A percentile compares a stretch with the other conserved stretches of the same genome.
Evolutionary conservation across 1,140 invertebrate genomes (phyloP).

Genomic region (Tachypleus tridentatus): DNA sequence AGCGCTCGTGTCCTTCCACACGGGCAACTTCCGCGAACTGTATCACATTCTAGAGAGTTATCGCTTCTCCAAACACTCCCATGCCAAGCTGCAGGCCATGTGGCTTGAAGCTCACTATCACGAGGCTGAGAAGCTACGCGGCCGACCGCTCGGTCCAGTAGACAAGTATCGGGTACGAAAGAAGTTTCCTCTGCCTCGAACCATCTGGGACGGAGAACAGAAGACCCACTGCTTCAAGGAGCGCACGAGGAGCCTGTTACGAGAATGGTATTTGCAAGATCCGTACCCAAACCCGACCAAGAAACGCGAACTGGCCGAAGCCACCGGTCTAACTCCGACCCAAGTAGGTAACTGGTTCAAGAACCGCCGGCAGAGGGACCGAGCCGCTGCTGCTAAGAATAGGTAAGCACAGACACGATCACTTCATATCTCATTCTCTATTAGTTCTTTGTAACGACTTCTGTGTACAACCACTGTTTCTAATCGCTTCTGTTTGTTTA

Average conservation of each 20-base stretch:
- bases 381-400: slow-evolving; percentile 80
- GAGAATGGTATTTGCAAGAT: slow-evolving; percentile 54
- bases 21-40: slow-evolving; percentile 78
- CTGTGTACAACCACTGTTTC: too few species aligned
- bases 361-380: slow-evolving; percentile 84
- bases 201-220: slow-evolving; percentile 98
- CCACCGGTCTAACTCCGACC: slow-evolving; percentile 75
- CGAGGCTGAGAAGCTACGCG: slow-evolving; percentile 88
- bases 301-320: slow-evolving; percentile 73
- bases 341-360: slow-evolving; percentile 98
- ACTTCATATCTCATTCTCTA: too few species aligned
- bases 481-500: too few species aligned
- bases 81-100: slow-evolving; percentile 73
- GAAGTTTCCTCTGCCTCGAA: slow-evolving; percentile 91
- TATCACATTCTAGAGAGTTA: slow-evolving; percentile 86
- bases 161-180: slow-evolving; percentile 89
- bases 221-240: slow-evolving; percentile 95
- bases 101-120: slow-evolving; percentile 77
- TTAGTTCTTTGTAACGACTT: too few species aligned
- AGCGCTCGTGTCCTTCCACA: slow-evolving; percentile 94
- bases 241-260: slow-evolving; percentile 54
- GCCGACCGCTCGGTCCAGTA: slow-evolving; percentile 80
- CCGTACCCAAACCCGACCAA: slow-evolving; percentile 86
- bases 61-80: slow-evolving; percentile 68
- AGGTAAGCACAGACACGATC: slow-evolving; percentile 40